Base-by-base conservation (phyloP, 1,140 invertebrate species). In the Apis cerana region DNA sequence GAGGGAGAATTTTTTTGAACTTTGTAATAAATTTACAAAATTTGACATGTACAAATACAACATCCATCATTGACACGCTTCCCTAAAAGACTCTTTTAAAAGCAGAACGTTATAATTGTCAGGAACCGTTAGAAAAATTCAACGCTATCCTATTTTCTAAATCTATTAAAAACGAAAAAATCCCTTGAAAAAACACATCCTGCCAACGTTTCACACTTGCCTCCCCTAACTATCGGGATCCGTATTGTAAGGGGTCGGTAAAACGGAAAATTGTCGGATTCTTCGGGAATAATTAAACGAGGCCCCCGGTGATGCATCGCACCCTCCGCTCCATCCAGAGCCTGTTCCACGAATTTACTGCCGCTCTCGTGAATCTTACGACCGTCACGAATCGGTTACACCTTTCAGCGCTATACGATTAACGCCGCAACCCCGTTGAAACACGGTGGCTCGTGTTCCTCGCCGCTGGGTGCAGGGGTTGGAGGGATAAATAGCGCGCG, bases 201-300 rank as follows among this genome's bases (percentile, higher is more conserved):
- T n/a, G 10, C 27, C 1, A 3, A 15, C 27, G 19, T 54, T 27
- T 15, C 2, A 12, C 48, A 9, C 8, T n/a, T 9, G 33, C 15
- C 50, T 10, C 11, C 12, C 15, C 8, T 3, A 9, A 15, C 13
- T 10, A 12, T 23, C 78, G 58, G 65, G 64, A 33, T 33, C 33
- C 33, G 33, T 33, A 4, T 33, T 33, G 33, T 4, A 33, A 33
- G 33, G 33, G 79, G 61, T 83, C 88, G 83, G 87, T 89, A 92
- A 92, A 90, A 91, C 86, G 89, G 86, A 91, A 92, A 93, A 92
- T 92, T 89, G 89, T 80, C 86, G 83, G 89, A 89, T 92, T 91
- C 91, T 86, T 88, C 70, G 75, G 80, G 78, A 88, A 90, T 91
- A 91, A 93, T 93, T 91, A 92, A 92, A 88, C 85, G 84, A 48